Conservation (phyloP, 2,113 vertebrate species). For the Okapia johnstoni region DNA sequence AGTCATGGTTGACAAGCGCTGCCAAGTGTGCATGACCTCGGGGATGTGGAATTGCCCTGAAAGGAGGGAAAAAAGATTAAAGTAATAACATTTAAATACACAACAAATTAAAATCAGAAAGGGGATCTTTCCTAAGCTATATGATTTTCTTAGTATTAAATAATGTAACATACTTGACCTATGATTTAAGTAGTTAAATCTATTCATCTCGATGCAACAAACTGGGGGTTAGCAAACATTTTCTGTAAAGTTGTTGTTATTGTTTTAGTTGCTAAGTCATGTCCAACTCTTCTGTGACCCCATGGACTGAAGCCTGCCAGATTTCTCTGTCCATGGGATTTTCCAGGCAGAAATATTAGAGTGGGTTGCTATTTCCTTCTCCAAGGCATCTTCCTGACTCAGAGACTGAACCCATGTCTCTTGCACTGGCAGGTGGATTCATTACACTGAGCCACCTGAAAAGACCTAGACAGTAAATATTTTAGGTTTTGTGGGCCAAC, state of each 20-base stretch:
- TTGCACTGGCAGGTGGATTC: background rate
- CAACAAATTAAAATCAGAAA: background rate
- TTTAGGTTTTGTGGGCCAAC: background rate
- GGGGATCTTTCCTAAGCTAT: background rate
- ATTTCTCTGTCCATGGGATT: background rate
- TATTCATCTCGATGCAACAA: background rate
- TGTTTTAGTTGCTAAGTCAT: background rate
- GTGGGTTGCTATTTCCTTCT: background rate
- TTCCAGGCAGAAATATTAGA: background rate
- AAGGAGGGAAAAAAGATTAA: conserved; percentile 46
- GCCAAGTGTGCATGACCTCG: conserved; percentile 97
- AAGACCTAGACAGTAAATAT: background rate
- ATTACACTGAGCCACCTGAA: background rate
- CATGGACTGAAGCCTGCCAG: background rate
- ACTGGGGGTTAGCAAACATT: background rate
- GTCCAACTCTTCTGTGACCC: background rate
- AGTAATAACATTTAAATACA: background rate
- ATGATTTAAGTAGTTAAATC: background rate
- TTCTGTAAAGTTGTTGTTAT: background rate
- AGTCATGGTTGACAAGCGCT: conserved; percentile 95
- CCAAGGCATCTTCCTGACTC: background rate
- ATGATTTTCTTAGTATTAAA: background rate
- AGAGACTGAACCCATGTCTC: background rate
- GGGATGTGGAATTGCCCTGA: conserved; percentile 96
- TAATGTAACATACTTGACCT: background rate